Evolutionary conservation across 1,140 invertebrate species (phyloP).

Genomic region (Trypoxylus dichotomus): DNA sequence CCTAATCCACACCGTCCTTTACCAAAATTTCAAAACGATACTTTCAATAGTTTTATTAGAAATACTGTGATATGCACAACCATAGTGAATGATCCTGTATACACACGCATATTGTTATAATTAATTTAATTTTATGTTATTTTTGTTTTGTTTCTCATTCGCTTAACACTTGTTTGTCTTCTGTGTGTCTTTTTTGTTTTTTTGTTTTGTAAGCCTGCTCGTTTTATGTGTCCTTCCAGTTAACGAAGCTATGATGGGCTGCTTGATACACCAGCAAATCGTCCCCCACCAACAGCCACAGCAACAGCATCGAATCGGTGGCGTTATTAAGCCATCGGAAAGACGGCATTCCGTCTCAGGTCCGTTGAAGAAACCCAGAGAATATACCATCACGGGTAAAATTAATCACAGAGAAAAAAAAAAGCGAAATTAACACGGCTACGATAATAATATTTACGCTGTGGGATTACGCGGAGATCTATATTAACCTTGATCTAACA

Average conservation of each 20-base stretch:
- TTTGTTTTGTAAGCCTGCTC: neutral
- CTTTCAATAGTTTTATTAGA: no score
- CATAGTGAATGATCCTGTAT: no score
- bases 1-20: no score
- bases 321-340: constrained; percentile 37
- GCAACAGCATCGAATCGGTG: neutral
- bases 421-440: neutral
- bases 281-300: neutral
- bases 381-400: neutral
- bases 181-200: neutral
- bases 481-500: no score
- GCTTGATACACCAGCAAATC: neutral
- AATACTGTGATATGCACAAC: no score
- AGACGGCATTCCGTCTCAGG: constrained; percentile 53
- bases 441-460: no score
- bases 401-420: neutral
- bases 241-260: neutral
- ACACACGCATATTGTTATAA: neutral
- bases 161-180: neutral
- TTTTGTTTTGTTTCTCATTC: neutral
- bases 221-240: neutral
- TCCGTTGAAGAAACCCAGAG: constrained; percentile 31
- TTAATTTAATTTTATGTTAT: neutral
- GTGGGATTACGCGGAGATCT: no score
- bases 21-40: no score